Evolutionary conservation across 1,140 invertebrate genomes (phyloP).

Genomic region (Apis florea): DNA sequence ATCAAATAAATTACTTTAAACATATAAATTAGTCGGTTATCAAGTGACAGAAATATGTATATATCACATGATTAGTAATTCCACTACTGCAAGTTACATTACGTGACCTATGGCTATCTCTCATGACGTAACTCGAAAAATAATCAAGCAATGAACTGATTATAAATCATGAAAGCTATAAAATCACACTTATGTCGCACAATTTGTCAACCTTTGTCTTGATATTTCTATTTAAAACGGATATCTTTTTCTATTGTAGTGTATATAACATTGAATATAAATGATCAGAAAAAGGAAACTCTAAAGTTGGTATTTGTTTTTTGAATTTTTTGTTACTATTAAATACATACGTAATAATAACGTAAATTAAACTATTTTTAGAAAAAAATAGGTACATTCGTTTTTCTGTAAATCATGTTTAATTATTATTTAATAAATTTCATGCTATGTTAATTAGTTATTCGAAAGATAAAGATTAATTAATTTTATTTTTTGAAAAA

Average conservation of each 20-base stretch:
- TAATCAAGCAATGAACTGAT: neutral
- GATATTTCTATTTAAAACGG: neutral
- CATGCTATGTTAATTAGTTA: no score
- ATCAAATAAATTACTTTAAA: slow-evolving; percentile 3
- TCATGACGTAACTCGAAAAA: slow-evolving; percentile 20
- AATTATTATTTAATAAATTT: no score
- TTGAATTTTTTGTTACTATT: no score
- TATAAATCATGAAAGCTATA: slow-evolving; percentile 14
- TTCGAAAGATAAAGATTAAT: no score
- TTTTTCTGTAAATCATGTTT: no score
- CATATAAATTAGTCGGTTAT: slow-evolving; percentile 18
- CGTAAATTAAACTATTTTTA: no score
- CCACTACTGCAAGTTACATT: neutral
- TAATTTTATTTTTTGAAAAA: no score
- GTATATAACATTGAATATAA: neutral
- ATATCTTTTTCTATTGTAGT: neutral
- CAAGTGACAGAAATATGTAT: neutral
- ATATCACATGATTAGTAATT: slow-evolving; percentile 21
- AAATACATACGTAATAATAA: no score
- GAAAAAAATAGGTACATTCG: no score
- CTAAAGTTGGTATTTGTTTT: no score
- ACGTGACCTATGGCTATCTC: slow-evolving; percentile 39
- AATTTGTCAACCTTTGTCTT: neutral
- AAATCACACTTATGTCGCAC: neutral
- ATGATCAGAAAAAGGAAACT: no score